Base-by-base conservation (phyloP, 2,797 vertebrate genomes). In the Tachyglossus aculeatus region DNA sequence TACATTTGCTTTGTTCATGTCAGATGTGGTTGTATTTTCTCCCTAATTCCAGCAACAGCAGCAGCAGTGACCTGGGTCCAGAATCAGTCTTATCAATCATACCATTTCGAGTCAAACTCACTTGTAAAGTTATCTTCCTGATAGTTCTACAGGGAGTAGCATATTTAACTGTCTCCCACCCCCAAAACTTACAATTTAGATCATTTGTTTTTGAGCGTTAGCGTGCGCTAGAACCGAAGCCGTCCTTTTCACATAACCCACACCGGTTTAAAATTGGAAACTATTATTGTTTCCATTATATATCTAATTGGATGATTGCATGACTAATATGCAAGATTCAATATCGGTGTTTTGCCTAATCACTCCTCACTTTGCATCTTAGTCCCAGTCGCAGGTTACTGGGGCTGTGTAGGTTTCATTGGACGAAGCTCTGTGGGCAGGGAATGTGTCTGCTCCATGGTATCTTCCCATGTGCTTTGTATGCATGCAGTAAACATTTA, bases 221-320 rank as follows among this genome's bases (percentile, higher is more conserved):
- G 19, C 34, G 33, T 52, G 64, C 31, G 69, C 88, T 79, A 78
- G 64, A 64, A 67, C 21, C 43, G 77, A 85, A 87, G 66, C 58
- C 74, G 78, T 87, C 79, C 63, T 67, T 27, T 70, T 73, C 68
- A 69, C 36, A 50, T 80, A 54, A 18, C 71, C 82, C 59, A 83
- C 71, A 68, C 54, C 57, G 53, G 48, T 78, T 74, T 77, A 80
- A 77, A 83, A 81, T 77, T 31, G 45, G 54, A 59, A 81, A 75
- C 58, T 51, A 57, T 74, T 71, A 67, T 71, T 71, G 40, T 80
- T 81, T 86, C 57, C 48, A 80, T 84, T 72, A 66, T 76, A 38
- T 65, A 67, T 68, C 85, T 86, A 84, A 86, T 70, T 81, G 71
- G 72, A 70, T 78, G 61, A 72, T 60, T 67, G 43, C 63, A 78